Conservation (phyloP, 2,888 invertebrate genomes). For the Ormyrus labotus region DNA sequence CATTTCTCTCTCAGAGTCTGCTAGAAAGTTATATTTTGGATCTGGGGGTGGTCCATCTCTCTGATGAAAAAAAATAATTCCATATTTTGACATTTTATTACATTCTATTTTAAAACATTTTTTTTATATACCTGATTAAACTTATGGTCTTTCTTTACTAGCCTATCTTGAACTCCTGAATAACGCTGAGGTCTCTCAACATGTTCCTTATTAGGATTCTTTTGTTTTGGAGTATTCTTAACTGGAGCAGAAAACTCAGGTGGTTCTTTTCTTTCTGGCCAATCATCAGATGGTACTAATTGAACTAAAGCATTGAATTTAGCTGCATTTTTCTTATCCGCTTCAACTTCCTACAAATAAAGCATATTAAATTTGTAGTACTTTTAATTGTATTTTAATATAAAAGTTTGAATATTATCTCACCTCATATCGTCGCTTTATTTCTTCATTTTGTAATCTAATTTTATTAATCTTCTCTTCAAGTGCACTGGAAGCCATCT, state of each 20-base stretch:
- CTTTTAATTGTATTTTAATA: neutral
- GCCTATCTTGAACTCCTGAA: slow-evolving; percentile 60
- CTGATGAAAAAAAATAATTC: slow-evolving; percentile 58
- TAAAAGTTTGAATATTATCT: neutral
- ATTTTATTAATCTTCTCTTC: slow-evolving; percentile 73
- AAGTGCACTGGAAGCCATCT: slow-evolving; percentile 69
- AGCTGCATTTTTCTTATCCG: slow-evolving; percentile 75
- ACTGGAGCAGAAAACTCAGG: slow-evolving; percentile 68
- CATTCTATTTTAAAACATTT: slow-evolving; percentile 1
- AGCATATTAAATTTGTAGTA: slow-evolving; percentile 19
- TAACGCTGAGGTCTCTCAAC: slow-evolving; percentile 65
- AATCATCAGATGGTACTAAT: slow-evolving; percentile 73
- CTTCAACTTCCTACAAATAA: slow-evolving; percentile 74
- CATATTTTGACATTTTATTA: too few relatives aligned
- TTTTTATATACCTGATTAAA: slow-evolving; percentile 66
- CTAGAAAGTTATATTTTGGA: slow-evolving; percentile 75
- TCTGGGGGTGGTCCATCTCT: slow-evolving; percentile 76
- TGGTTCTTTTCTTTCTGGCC: slow-evolving; percentile 74
- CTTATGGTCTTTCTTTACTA: slow-evolving; percentile 67
- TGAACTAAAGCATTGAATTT: slow-evolving; percentile 74
- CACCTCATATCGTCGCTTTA: slow-evolving; percentile 71
- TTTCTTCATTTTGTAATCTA: slow-evolving; percentile 72
- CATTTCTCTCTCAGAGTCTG: slow-evolving; percentile 74
- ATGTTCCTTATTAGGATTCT: slow-evolving; percentile 55
- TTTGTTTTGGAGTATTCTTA: slow-evolving; percentile 62